Base-by-base conservation (phyloP, 1,140 invertebrate species). In the Schmidtea mediterranea region DNA sequence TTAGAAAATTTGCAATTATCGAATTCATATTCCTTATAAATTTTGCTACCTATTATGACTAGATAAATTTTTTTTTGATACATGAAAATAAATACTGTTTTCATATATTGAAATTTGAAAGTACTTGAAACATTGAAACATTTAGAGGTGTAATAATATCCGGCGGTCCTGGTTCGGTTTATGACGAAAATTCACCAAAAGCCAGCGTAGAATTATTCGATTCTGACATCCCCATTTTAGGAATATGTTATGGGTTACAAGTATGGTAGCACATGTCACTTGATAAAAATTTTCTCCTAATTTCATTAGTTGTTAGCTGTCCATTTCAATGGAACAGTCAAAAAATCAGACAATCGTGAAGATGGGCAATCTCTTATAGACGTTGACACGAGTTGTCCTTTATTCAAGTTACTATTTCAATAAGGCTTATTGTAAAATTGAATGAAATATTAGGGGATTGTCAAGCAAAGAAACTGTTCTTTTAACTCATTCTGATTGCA, bases 231-330 rank as follows among this genome's bases (percentile, higher is more conserved):
- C 90, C 90, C 40, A 78, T 97, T 46, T 71, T 98, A 59, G 81
- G 81, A 54, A 97, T 98, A 59, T 98, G 90, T 68, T 98, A 97
- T 71, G 90, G 90, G 38, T 86, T 97, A 78, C 89, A 73, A 62
- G 67, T 71, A 6, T 40, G n/a, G 15, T 10, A n/a, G 36, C 36
- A 37, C n/a, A n/a, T n/a, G n/a, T n/a, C n/a, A n/a, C n/a, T n/a
- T n/a, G n/a, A n/a, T n/a, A n/a, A n/a, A n/a, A n/a, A n/a, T n/a
- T n/a, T n/a, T n/a, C n/a, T n/a, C n/a, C n/a, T n/a, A n/a, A n/a
- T n/a, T n/a, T 18, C 43, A 56, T 24, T 52, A 95, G 71, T 80
- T 97, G 77, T 75, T 98, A 67, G 95, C 95, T 64, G 92, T 92
- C 68, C 82, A 90, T 64, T 92, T 89, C 63, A 82, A 82, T 9